Percentiles rank a stretch among this genome's conserved stretches.
These are phyloP conservation scores for Chiloscyllium plagiosum DNA, from an alignment of 2,113 vertebrate species.

Conservation along the genomic window DNA sequence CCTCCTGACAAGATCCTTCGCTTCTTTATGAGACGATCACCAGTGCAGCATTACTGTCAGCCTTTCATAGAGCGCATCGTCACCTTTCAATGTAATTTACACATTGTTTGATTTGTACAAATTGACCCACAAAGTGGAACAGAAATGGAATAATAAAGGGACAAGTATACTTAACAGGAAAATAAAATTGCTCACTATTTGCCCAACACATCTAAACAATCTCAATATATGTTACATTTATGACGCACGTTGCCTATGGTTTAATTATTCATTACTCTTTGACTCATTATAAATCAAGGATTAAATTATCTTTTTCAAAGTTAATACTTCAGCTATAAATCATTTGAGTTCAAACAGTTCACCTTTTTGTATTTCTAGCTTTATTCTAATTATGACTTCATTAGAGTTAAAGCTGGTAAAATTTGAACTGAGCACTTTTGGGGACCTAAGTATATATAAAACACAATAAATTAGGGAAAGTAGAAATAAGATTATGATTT, in stretches of 20 bases:
- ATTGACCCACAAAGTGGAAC: neutral
- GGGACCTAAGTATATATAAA: neutral
- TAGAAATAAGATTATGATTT: constrained; percentile 22
- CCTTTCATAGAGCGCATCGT: neutral
- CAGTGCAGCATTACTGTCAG: neutral
- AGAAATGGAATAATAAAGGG: neutral
- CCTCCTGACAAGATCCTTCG: neutral
- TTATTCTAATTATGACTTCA: constrained; percentile 21
- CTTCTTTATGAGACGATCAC: neutral
- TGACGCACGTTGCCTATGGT: neutral
- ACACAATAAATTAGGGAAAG: neutral
- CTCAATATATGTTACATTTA: neutral
- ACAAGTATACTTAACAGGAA: neutral
- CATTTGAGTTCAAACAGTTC: constrained; percentile 30
- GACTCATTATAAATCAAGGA: constrained; percentile 31
- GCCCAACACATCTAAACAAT: neutral
- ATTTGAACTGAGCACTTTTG: neutral
- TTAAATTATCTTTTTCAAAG: constrained; percentile 22
- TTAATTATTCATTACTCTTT: constrained; percentile 36
- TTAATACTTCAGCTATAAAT: constrained; percentile 31
- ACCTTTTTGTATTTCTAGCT: constrained; percentile 9
- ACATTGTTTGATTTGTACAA: neutral
- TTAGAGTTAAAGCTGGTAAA: neutral
- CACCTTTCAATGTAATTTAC: neutral
- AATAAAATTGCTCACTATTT: neutral